These are phyloP conservation scores for Gasterosteus nipponicus DNA, from an alignment of 2,113 vertebrate genomes.

Conservation along the genomic window DNA sequence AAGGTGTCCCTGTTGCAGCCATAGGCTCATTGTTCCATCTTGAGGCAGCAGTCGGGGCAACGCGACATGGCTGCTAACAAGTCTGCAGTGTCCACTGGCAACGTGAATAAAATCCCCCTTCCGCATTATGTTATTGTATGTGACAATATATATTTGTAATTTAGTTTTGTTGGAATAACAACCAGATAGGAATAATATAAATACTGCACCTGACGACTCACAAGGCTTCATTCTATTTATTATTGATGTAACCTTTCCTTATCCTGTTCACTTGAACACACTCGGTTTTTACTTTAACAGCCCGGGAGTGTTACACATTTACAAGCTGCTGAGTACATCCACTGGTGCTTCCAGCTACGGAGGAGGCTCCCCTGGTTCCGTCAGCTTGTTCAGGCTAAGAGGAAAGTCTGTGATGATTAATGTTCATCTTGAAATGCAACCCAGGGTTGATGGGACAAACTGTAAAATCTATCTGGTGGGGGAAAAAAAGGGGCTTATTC, in stretches of 20 bases:
- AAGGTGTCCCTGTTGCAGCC: neutral
- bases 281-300: neutral
- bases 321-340: constrained; percentile 18
- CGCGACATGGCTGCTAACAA: neutral
- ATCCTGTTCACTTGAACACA: neutral
- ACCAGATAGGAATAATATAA: neutral
- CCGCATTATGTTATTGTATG: neutral
- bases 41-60: constrained; percentile 8
- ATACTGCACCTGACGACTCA: neutral
- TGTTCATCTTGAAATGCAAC: constrained; percentile 37
- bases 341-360: constrained; percentile 9
- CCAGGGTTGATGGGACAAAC: constrained; percentile 20
- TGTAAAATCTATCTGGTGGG: constrained; percentile 56
- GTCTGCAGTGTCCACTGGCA: neutral
- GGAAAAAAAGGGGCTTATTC: constrained; percentile 26
- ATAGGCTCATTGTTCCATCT: neutral
- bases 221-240: neutral
- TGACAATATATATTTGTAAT: neutral
- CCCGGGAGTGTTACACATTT: neutral
- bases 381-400: constrained; percentile 10
- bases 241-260: constrained; percentile 1
- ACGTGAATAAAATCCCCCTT: neutral
- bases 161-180: neutral
- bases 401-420: constrained; percentile 27
- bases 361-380: constrained; percentile 15